Evolutionary conservation across 2,797 vertebrate species (phyloP).

Genomic region (Mormyrops attenuatus): DNA sequence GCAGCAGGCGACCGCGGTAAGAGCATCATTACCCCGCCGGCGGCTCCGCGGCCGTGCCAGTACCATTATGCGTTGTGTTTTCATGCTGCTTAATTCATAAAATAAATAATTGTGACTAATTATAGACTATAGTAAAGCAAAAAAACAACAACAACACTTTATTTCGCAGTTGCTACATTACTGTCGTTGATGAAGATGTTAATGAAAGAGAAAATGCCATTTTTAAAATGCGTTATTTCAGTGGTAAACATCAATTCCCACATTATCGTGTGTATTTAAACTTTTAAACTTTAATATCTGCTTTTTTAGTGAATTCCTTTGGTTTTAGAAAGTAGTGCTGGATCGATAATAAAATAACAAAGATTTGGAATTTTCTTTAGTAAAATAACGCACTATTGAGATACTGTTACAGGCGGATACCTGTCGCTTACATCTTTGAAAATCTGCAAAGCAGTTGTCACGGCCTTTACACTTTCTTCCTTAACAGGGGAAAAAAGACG

Average conservation of each 20-base stretch:
- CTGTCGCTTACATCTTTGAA: not conserved
- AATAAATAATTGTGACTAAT: not conserved
- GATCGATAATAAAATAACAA: not conserved
- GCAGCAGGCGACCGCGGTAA: conserved; percentile 61
- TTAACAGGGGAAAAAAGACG: conserved; percentile 60
- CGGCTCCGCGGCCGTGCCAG: not conserved
- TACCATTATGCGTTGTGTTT: not conserved
- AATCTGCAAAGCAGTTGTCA: conserved; percentile 17
- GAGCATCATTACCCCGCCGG: not conserved
- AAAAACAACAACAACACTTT: not conserved
- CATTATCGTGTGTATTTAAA: not conserved
- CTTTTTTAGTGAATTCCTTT: not conserved
- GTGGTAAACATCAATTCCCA: not conserved
- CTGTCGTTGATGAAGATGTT: not conserved
- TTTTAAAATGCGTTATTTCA: not conserved
- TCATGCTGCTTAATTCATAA: not conserved
- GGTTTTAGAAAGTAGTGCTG: not conserved
- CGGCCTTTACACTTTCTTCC: conserved; percentile 32
- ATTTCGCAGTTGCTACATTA: not conserved
- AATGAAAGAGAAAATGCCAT: not conserved
- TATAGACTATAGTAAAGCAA: not conserved
- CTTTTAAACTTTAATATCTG: not conserved
- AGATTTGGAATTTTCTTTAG: not conserved
- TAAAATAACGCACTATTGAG: conserved; percentile 2
- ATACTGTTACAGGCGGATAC: no score